These are phyloP conservation scores for Bugula neritina DNA, from an alignment of 2,888 invertebrate genomes.

Conservation along the genomic window DNA sequence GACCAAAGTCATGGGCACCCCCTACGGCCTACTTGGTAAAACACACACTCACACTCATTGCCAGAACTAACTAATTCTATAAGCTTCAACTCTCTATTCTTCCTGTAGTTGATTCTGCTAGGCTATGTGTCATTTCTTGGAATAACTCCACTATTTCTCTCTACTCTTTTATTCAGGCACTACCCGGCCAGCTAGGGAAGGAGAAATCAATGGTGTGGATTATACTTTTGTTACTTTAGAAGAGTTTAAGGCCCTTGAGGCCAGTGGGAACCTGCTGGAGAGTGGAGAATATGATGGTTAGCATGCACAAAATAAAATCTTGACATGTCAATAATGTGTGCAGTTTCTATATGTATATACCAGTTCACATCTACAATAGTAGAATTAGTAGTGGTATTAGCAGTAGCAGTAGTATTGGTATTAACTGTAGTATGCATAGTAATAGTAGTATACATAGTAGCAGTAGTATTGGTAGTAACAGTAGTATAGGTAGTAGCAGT, in stretches of 20 bases:
- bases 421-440: neutral
- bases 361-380: no score
- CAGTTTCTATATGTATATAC: no score
- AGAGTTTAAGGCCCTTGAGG: conserved; percentile 59
- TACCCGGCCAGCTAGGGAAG: conserved; percentile 58
- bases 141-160: no score
- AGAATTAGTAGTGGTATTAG: neutral
- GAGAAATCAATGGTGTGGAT: conserved; percentile 62
- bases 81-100: no score
- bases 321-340: no score
- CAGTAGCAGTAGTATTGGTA: neutral
- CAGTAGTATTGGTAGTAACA: neutral
- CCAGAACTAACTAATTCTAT: no score
- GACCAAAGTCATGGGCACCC: no score
- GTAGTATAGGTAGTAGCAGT: neutral
- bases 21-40: no score
- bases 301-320: no score
- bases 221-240: conserved; percentile 60
- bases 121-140: no score
- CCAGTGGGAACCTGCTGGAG: conserved; percentile 60
- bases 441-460: neutral
- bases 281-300: conserved; percentile 63
- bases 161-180: conserved; percentile 55
- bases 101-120: no score
- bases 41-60: no score